phyloP scores from a whole-genome alignment of 2,113 vertebrate species.

The Mesembrinibis cayennensis region DNA sequence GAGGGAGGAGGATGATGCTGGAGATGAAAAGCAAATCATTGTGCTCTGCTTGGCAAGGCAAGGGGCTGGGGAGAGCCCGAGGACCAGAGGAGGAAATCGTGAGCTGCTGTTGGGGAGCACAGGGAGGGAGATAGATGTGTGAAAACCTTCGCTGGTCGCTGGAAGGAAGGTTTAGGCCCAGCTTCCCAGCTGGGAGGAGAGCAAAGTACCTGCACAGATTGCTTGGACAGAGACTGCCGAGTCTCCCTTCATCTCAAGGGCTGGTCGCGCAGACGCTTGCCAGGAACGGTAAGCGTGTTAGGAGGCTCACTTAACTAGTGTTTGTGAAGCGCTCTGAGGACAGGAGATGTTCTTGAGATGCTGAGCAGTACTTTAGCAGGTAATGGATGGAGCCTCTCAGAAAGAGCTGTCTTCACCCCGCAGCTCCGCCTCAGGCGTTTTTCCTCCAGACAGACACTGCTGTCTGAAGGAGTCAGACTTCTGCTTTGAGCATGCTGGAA shows the following conservation, averaged over 20 bases:
- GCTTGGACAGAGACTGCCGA: neutral
- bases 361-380: neutral
- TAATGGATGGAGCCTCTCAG: neutral
- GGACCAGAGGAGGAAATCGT: neutral
- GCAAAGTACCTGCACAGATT: neutral
- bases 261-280: accelerated
- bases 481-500: neutral
- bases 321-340: neutral
- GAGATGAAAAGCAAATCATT: neutral
- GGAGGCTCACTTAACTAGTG: neutral
- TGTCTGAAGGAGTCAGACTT: neutral
- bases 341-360: neutral
- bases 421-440: neutral
- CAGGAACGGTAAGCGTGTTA: neutral
- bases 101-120: neutral
- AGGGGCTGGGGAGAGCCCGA: neutral
- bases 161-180: neutral
- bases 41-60: neutral
- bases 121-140: too few relatives aligned
- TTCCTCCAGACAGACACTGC: neutral
- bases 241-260: neutral
- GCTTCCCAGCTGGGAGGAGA: neutral
- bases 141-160: neutral
- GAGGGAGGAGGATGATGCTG: neutral
- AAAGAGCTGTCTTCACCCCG: neutral